Evolutionary conservation across 2,797 vertebrate genomes (phyloP).

Genomic region (Macroramphosus scolopax): DNA sequence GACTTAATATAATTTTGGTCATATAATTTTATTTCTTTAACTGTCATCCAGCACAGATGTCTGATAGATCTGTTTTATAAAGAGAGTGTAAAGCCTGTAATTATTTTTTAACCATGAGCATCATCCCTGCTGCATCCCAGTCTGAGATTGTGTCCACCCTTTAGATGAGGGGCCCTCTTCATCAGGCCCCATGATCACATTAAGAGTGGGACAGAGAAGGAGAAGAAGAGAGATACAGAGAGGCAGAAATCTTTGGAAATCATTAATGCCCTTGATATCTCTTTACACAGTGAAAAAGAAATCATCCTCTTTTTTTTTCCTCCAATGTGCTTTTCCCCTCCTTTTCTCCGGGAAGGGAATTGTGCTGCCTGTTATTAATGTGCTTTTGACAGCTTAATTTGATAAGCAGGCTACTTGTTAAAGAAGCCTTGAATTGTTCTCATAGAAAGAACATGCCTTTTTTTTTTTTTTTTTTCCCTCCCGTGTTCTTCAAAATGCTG

Average conservation of each 20-base stretch:
- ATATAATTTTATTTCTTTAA: no score
- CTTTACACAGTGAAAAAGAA: constrained; percentile 47
- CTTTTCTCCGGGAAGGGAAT: constrained; percentile 55
- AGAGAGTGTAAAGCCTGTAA: no score
- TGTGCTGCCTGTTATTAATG: constrained; percentile 74
- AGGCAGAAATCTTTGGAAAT: constrained; percentile 49
- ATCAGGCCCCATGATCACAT: constrained; percentile 52
- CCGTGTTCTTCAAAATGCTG: constrained; percentile 76
- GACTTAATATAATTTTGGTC: no score
- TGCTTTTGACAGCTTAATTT: constrained; percentile 80
- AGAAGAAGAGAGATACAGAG: constrained; percentile 17
- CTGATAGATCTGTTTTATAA: no score
- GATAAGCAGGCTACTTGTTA: constrained; percentile 76
- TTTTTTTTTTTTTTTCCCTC: constrained; percentile 39
- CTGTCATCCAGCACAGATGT: no score
- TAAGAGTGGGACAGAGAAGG: constrained; percentile 44
- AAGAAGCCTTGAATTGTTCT: constrained; percentile 74
- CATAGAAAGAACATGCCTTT: constrained; percentile 55
- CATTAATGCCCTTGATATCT: constrained; percentile 55
- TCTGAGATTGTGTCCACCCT: no score
- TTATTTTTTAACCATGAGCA: constrained; percentile 33
- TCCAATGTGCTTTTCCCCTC: constrained; percentile 25
- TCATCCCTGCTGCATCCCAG: no score
- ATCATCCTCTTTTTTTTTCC: constrained; percentile 35
- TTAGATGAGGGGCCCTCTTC: constrained; percentile 38